Evolutionary conservation across 2,113 vertebrate genomes (phyloP).

Genomic region (Nettapus auritus): DNA sequence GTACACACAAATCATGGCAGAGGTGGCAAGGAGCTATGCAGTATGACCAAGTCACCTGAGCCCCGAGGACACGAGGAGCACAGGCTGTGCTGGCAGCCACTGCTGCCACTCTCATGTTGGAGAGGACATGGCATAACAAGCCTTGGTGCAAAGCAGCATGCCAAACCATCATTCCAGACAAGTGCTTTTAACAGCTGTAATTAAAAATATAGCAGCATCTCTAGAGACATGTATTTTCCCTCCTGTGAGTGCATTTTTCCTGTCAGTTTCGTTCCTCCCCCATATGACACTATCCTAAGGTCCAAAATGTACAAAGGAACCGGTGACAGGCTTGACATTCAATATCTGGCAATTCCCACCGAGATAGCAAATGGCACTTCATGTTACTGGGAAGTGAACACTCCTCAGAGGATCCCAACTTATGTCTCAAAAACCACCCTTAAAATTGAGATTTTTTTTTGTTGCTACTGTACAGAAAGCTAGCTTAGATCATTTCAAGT

Average conservation of each 20-base stretch:
- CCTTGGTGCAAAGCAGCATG: background rate
- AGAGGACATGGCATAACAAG: background rate
- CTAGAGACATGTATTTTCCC: background rate
- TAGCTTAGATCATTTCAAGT: background rate
- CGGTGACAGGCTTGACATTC: slow-evolving; percentile 38
- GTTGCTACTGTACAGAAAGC: background rate
- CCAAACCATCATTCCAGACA: background rate
- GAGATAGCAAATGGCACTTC: slow-evolving; percentile 31
- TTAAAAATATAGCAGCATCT: background rate
- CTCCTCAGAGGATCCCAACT: slow-evolving; percentile 30
- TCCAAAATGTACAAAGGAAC: slow-evolving; percentile 44
- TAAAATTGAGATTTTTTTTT: background rate
- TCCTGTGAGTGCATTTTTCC: background rate
- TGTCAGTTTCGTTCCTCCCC: slow-evolving; percentile 2
- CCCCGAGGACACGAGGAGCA: background rate
- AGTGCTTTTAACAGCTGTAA: slow-evolving; percentile 28
- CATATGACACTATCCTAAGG: background rate
- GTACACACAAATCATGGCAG: too few species aligned
- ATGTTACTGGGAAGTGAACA: slow-evolving; percentile 43
- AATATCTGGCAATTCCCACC: slow-evolving; percentile 37
- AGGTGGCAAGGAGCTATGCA: background rate
- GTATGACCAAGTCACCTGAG: background rate
- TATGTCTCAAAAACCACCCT: background rate
- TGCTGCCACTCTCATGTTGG: background rate
- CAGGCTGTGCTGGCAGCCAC: background rate